Base-by-base conservation (phyloP, 1,140 invertebrate species). In the Caenorhabditis remanei region DNA sequence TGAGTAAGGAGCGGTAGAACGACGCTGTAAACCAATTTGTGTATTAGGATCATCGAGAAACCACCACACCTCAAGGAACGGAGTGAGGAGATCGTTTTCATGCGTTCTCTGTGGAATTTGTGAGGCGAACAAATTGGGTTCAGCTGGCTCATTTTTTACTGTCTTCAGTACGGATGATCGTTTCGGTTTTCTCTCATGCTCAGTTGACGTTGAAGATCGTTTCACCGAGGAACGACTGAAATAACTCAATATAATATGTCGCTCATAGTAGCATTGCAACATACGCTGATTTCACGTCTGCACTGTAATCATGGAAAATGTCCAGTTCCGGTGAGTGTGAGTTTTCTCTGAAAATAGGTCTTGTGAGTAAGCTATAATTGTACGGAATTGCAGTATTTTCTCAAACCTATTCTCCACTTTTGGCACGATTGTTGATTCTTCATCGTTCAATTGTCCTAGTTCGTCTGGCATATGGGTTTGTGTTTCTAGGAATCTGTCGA, bases 391-490 rank as follows among this genome's bases (percentile, higher is more conserved):
- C 32, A 32, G 2, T 32, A 32, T 13, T 61, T 61, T 61, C 4
- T 5, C 32, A 11, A n/a, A 79, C 71, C 46, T n/a, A 24, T 79
- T 79, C 11, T 46, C 71, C 14, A 21, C n/a, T 79, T 50, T 50
- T 13, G 11, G 4, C 11, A 11, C 14, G 0, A 13, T 6, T 19
- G 43, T 11, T 21, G 32, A 0, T 9, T 48, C 46, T 6, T 48
- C 71, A 13, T 79, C 71, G 53, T 50, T 46, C 9, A 24, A 7
- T 50, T 79, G 71, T 24, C 71, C 71, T 40, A 79, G 5, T n/a
- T 79, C 71, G 21, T 79, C 71, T 21, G 71, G 71, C 71, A 79
- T 79, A 79, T 79, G 46, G 1, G 71, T 2, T 50, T 79, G 71
- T 11, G 71, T 79, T 50, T 79, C 71, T 24, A 79, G 21, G 24